These are phyloP conservation scores for Diuraphis noxia DNA, from an alignment of 1,140 invertebrate species.

Conservation along the genomic window DNA sequence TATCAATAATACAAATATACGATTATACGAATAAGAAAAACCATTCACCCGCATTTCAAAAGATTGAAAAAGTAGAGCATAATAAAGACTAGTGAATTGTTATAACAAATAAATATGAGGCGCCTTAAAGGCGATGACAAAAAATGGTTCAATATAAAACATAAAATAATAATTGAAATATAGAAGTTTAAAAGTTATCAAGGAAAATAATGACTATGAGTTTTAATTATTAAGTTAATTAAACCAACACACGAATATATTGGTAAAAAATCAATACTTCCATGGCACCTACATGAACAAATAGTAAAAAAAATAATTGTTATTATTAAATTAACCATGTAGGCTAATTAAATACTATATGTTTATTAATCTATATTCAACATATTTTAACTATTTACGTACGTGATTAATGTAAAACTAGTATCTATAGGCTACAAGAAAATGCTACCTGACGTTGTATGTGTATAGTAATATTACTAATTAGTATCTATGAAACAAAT, in stretches of 20 bases:
- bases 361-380: not conserved
- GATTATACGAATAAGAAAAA: not conserved
- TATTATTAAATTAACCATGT: not conserved
- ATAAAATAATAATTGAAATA: not conserved
- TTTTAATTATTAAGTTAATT: conserved; percentile 42
- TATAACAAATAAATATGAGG: not conserved
- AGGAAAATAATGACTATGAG: conserved; percentile 28
- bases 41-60: conserved; percentile 21
- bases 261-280: not conserved
- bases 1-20: not conserved
- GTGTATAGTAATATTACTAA: not conserved
- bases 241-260: not conserved
- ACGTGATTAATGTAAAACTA: not conserved
- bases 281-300: not conserved
- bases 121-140: conserved; percentile 16
- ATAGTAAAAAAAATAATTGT: not conserved
- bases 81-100: not conserved
- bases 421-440: not conserved
- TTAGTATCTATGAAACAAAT: too few species aligned
- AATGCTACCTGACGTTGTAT: not conserved
- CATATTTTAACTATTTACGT: not conserved
- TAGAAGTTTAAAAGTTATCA: not conserved
- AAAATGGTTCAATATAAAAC: not conserved
- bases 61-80: not conserved
- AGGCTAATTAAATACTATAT: not conserved